These are phyloP conservation scores for Camelus bactrianus DNA, from an alignment of 2,113 vertebrate genomes.

Conservation along the genomic window DNA sequence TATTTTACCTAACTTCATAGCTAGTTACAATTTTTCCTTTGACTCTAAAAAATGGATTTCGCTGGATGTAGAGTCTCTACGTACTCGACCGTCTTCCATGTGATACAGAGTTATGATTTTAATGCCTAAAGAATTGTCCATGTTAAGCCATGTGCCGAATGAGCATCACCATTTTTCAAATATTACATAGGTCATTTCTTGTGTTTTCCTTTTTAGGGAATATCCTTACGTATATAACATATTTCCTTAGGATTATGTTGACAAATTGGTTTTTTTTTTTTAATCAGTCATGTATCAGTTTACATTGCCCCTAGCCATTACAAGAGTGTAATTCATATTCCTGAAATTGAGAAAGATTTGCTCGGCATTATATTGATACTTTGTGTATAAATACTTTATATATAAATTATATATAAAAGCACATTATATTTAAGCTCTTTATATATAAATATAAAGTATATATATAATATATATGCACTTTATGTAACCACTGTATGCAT, in stretches of 20 bases:
- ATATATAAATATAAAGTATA: not conserved
- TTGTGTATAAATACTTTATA: not conserved
- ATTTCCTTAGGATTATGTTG: constrained; percentile 32
- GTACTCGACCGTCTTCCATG: not conserved
- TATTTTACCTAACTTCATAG: not conserved
- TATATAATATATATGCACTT: not conserved
- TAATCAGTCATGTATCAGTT: not conserved
- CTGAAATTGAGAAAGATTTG: constrained; percentile 49
- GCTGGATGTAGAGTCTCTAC: not conserved
- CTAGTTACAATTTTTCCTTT: not conserved
- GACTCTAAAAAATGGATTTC: not conserved
- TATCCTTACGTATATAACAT: not conserved
- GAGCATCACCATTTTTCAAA: not conserved
- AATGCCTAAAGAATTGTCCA: not conserved
- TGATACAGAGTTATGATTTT: not conserved
- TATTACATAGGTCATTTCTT: not conserved
- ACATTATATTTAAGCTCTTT: not conserved
- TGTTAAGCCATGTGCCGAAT: constrained; percentile 14
- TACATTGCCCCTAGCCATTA: not conserved
- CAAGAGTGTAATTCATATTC: not conserved
- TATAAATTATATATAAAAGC: not conserved
- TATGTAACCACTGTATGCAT: not conserved
- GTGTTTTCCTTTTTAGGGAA: constrained; percentile 11
- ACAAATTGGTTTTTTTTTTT: not conserved
- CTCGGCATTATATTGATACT: not conserved